Percentiles rank a stretch among this genome's conserved stretches.
Conservation (phyloP, 2,113 vertebrate genomes). For the Megalops atlanticus region DNA sequence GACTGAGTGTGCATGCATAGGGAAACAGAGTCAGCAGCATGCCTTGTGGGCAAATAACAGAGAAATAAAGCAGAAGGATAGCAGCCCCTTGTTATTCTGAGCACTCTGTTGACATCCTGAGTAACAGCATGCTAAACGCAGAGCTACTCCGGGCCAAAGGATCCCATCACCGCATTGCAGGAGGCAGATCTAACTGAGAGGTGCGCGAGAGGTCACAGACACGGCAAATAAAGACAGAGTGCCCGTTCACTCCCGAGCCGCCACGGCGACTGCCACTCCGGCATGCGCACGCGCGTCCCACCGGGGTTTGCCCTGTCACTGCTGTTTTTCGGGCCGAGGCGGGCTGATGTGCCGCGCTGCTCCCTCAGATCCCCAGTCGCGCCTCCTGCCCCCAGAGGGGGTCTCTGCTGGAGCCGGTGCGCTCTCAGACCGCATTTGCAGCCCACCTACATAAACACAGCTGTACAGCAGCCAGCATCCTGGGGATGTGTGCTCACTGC, state of each 20-base stretch:
- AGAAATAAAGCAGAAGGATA: neutral
- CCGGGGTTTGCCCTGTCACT: conserved; percentile 27
- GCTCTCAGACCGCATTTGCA: conserved; percentile 43
- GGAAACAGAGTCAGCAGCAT: neutral
- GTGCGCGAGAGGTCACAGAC: neutral
- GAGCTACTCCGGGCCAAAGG: neutral
- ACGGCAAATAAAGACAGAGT: conserved; percentile 36
- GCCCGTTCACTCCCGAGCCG: neutral
- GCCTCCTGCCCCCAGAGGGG: conserved; percentile 24
- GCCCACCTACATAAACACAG: conserved; percentile 37
- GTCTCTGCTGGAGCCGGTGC: neutral
- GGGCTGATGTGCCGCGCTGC: conserved; percentile 1
- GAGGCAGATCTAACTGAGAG: neutral
- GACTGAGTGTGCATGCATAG: neutral
- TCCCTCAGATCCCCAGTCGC: conserved; percentile 25
- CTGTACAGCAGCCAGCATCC: conserved; percentile 34
- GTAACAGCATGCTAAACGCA: neutral
- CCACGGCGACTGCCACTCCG: neutral
- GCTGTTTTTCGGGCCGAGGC: conserved; percentile 37
- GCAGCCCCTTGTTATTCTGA: neutral
- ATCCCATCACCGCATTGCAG: neutral
- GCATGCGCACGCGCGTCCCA: conserved; percentile 15
- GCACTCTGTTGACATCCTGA: neutral
- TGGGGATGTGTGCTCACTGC: conserved; percentile 13
- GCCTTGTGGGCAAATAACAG: neutral